phyloP scores from a whole-genome alignment of 2,888 invertebrate genomes.

The Megamerina dolium region DNA sequence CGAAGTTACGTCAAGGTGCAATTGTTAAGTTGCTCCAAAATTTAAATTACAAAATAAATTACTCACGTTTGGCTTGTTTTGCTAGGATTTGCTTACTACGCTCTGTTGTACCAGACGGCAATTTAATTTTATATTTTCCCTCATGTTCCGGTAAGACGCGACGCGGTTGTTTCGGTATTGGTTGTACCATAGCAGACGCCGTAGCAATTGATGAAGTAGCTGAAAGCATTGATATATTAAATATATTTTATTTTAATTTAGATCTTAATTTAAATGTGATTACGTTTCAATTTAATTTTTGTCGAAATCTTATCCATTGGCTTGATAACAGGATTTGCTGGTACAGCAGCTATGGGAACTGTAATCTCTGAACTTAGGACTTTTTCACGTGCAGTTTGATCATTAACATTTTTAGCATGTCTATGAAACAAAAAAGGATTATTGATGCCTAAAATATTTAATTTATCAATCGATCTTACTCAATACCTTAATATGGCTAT shows the following conservation, averaged over 20 bases:
- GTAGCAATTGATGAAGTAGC: too few species aligned
- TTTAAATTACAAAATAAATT: background rate
- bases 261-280: too few species aligned
- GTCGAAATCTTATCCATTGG: background rate
- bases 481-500: conserved; percentile 64
- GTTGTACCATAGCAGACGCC: conserved; percentile 20
- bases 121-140: conserved; percentile 53
- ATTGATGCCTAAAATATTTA: background rate
- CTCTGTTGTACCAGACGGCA: conserved; percentile 53
- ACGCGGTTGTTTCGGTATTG: conserved; percentile 39
- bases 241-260: too few species aligned
- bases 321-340: conserved; percentile 33
- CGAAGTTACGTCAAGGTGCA: too few species aligned
- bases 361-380: conserved; percentile 49
- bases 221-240: too few species aligned
- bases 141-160: conserved; percentile 53
- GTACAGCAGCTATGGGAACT: conserved; percentile 54
- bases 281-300: conserved; percentile 25
- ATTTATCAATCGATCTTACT: conserved; percentile 1
- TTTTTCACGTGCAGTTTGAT: conserved; percentile 55
- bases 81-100: conserved; percentile 51
- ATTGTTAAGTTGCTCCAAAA: background rate
- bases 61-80: conserved; percentile 44
- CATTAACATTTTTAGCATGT: conserved; percentile 58
- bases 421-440: conserved; percentile 36